phyloP scores from a whole-genome alignment of 1,140 invertebrate genomes.

The Papilio dardanus region DNA sequence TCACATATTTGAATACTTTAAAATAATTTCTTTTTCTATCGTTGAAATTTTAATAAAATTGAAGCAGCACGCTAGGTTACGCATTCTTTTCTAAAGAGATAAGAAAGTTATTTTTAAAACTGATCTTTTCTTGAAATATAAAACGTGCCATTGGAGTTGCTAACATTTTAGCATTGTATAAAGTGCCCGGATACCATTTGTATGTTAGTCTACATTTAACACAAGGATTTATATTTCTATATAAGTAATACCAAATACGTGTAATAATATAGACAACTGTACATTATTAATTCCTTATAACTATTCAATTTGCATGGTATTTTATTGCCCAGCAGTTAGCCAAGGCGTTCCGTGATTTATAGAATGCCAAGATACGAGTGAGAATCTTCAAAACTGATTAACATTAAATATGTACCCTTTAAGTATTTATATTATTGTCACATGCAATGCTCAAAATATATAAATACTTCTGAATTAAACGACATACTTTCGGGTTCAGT shows the following conservation, averaged over 20 bases:
- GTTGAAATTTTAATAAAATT: no score
- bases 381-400: slow-evolving; percentile 7
- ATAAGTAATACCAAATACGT: slow-evolving; percentile 24
- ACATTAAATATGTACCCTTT: not conserved
- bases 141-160: no score
- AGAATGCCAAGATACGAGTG: slow-evolving; percentile 2
- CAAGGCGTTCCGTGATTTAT: slow-evolving; percentile 11
- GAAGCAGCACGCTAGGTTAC: no score
- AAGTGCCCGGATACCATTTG: no score
- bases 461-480: not conserved
- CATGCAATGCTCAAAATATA: not conserved
- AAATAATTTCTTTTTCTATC: no score
- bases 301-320: slow-evolving; percentile 3
- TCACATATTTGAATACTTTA: not conserved
- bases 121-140: no score
- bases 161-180: no score
- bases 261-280: slow-evolving; percentile 43
- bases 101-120: no score
- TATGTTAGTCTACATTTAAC: not conserved
- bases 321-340: slow-evolving; percentile 5
- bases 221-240: not conserved
- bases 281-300: slow-evolving; percentile 54
- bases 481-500: no score
- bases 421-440: not conserved
- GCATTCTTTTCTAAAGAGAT: no score